Base-by-base conservation (phyloP, 2,113 vertebrate species). In the Tonatia bakeri region DNA sequence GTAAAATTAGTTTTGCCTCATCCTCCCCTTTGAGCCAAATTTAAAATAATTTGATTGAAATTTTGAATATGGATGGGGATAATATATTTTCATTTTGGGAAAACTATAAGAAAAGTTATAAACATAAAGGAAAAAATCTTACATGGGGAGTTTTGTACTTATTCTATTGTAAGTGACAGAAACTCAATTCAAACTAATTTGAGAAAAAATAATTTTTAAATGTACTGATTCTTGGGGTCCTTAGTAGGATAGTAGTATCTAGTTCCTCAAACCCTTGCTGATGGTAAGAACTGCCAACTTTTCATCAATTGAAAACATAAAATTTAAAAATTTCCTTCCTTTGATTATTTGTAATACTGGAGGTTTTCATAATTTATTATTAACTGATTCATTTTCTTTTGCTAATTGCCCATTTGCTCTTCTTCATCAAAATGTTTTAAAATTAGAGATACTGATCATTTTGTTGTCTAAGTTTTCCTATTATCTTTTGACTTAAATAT, bases 1-100 rank as follows among this genome's bases (percentile, higher is more conserved):
- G 4, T 86, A 9, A 90, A 87, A 83, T 91, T 67, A 83, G 16
- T 3, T 5, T 94, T 85, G 93, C 2, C 6, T 4, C 87, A 67
- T 40, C 59, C n/a, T 36, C 40, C 40, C 22, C 56, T 85, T 72
- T 77, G 61, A 93, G 24, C 12, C n/a, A 82, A 20, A 73, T 31
- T 94, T 76, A 64, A 87, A 95, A 84, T 81, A 87, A 80, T 92
- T 83, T 14, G 16, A 67, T 28, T 88, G 20, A 95, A 93, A 40
- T 19, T 64, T 40, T 65, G 88, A 56, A 82, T 17, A 28, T 59
- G 56, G 56, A 52, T 19, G 45, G 3, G 2, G 8, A 72, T 26
- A 87, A 45, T 8, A 31, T 16, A 69, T 69, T 93, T 79, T 90
- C 15, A 87, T 45, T 91, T 69, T 70, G 4, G 19, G 79, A 77